Evolutionary conservation across 2,888 invertebrate species (phyloP), one percentile per base, ranked within the genome.

Genomic region (Esperia sulphurella): DNA sequence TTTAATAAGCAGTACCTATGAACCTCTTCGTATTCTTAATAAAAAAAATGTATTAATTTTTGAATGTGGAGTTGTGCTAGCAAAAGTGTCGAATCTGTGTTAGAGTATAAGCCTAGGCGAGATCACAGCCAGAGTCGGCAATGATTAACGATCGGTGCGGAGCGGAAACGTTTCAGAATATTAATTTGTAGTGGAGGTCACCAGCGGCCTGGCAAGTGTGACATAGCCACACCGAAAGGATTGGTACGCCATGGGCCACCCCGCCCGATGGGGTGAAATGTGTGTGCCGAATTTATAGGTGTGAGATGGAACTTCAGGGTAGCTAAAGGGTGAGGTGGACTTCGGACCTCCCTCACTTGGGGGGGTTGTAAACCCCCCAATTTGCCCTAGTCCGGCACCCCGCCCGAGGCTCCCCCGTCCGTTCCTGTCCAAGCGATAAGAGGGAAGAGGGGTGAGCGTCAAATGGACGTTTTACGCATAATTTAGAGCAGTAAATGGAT

Each of bases 381-480:
- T 84, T 83, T 84, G 85, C 87, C 88, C 88, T 86, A 86, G 88
- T 88, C 88, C 88, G 80, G 88, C 85, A 78, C 84, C 86, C 81
- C 88, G 86, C 85, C 85, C 85, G 79, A 79, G 71, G 82, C 83
- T 84, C 73, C 84, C 79, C 79, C 83, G 68, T 65, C 68, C 70
- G 83, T 78, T 83, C 75, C 88, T 88, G 88, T 87, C 88, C 88
- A 87, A 85, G 86, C 88, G 87, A 88, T 88, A 88, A 88, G 88
- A 88, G 87, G 83, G 82, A 81, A 87, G 87, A 87, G 87, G 86
- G 83, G 87, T 76, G 86, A 79, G 80, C 86, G 86, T 86, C 89
- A 89, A 90, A 89, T 89, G 89, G 90, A 90, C 90, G 90, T 90
- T 90, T 90, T 90, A 90, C 90, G 90, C 90, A 90, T 90, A 90